Evolutionary conservation across 1,140 invertebrate genomes (phyloP).

Genomic region (Ostrea edulis): DNA sequence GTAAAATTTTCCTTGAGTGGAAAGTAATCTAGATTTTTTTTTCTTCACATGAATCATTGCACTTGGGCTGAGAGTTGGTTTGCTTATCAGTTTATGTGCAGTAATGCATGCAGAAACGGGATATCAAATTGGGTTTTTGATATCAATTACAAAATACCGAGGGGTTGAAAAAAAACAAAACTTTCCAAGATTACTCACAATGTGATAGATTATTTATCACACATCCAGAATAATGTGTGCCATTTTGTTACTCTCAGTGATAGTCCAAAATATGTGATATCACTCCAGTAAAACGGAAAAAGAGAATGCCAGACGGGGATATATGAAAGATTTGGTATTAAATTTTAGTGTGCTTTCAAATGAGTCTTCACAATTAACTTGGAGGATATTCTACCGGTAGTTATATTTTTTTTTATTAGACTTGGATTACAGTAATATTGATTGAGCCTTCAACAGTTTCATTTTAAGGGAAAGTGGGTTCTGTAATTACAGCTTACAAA

Average conservation of each 20-base stretch:
- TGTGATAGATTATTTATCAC: conserved; percentile 18
- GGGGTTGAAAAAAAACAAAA: not conserved
- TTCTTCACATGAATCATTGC: not conserved
- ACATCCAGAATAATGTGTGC: not conserved
- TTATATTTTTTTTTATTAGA: no score
- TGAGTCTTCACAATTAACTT: no score
- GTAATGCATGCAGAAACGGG: conserved; percentile 5
- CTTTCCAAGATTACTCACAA: not conserved
- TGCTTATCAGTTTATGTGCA: conserved; percentile 20
- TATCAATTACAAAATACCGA: not conserved
- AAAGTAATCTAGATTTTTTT: not conserved
- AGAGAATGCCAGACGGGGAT: no score
- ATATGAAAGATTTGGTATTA: no score
- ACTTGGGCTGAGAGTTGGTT: not conserved
- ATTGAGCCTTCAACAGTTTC: no score
- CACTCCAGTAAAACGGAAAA: no score
- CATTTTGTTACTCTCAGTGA: not conserved
- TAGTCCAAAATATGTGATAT: not conserved
- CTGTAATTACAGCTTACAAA: no score
- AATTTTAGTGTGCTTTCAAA: no score
- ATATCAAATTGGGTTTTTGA: not conserved
- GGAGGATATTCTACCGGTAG: no score
- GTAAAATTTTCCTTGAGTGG: no score
- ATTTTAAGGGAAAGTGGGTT: no score
- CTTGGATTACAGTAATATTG: no score